A percentile compares a stretch with the other conserved stretches of the same genome.
These are phyloP conservation scores for Esox niger DNA, from an alignment of 2,113 vertebrate species.

Conservation along the genomic window DNA sequence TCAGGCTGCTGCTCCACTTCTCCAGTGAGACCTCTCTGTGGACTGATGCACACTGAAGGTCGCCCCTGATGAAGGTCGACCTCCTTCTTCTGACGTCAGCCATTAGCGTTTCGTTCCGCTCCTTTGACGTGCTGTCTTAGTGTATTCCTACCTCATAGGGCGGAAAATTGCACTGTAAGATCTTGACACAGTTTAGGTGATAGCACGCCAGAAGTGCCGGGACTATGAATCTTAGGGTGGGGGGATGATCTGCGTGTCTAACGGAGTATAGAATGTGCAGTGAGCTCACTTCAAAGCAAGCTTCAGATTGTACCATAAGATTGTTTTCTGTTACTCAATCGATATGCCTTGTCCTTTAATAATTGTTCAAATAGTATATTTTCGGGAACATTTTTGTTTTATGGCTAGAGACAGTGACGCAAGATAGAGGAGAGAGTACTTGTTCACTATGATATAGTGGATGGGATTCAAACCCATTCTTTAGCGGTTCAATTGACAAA, in stretches of 20 bases:
- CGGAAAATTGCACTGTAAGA: constrained; percentile 16
- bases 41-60: background rate
- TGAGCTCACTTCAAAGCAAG: too few species aligned
- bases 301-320: too few species aligned
- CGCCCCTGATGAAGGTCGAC: background rate
- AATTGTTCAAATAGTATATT: too few species aligned
- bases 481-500: too few species aligned
- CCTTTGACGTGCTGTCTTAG: constrained; percentile 18
- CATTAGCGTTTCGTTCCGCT: constrained; percentile 17
- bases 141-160: background rate
- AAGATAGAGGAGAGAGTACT: too few species aligned
- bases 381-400: too few species aligned
- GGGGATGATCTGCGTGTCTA: background rate
- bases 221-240: background rate
- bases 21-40: background rate
- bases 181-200: background rate
- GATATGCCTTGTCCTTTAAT: background rate
- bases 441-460: too few species aligned
- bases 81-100: constrained; percentile 17
- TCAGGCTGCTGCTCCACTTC: background rate
- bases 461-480: too few species aligned
- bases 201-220: background rate
- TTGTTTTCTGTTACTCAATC: too few species aligned
- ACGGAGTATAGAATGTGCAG: too few species aligned
- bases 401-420: too few species aligned